Evolutionary conservation across 1,140 invertebrate genomes (phyloP).

Genomic region (Atta colombica): DNA sequence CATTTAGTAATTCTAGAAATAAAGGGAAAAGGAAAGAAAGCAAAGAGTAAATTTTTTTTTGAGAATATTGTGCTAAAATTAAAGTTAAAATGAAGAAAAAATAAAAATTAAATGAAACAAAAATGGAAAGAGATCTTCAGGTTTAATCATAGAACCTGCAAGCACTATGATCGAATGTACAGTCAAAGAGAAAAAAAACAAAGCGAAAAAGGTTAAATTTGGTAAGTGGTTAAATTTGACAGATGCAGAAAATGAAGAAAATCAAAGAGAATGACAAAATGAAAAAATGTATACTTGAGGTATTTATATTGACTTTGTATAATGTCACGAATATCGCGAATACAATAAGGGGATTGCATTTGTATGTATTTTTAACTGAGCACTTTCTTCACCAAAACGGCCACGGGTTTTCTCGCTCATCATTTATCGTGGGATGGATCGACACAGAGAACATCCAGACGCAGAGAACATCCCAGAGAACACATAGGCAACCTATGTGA

Average conservation of each 20-base stretch:
- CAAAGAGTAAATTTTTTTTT: neutral
- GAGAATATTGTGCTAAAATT: neutral
- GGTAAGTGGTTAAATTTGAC: slow-evolving; percentile 7
- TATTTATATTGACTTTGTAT: neutral
- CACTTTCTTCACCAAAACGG: slow-evolving; percentile 46
- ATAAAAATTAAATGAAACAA: neutral
- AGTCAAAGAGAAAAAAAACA: slow-evolving; percentile 30
- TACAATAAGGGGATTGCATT: neutral
- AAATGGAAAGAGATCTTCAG: neutral
- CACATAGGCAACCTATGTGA: neutral
- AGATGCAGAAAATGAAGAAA: neutral
- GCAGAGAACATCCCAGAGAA: slow-evolving; percentile 12
- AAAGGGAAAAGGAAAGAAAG: slow-evolving; percentile 17
- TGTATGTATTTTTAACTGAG: slow-evolving; percentile 18
- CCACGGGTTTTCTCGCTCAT: neutral
- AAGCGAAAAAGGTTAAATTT: neutral
- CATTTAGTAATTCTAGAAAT: neutral
- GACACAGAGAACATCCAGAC: slow-evolving; percentile 9
- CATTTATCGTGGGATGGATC: neutral
- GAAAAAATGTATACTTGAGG: neutral
- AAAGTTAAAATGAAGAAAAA: neutral
- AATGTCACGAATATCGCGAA: slow-evolving; percentile 12
- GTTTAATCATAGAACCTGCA: neutral
- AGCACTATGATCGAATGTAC: neutral
- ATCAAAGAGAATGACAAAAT: slow-evolving; percentile 22